These are phyloP conservation scores for Pseudopodoces humilis DNA, from an alignment of 2,113 vertebrate genomes.

Conservation along the genomic window DNA sequence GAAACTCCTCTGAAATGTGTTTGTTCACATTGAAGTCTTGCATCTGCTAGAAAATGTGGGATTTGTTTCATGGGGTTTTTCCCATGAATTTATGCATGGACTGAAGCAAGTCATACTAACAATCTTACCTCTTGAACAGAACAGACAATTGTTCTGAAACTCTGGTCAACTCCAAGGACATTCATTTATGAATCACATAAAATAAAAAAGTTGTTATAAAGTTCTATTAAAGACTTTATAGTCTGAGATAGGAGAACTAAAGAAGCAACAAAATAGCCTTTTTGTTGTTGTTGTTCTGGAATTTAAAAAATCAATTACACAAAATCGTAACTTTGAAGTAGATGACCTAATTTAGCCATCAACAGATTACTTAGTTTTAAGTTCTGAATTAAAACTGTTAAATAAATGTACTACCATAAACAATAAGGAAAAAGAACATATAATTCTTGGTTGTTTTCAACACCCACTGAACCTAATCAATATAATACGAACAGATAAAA, in stretches of 20 bases:
- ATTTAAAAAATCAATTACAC: not conserved
- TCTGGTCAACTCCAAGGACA: not conserved
- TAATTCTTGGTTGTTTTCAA: not conserved
- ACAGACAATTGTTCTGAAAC: not conserved
- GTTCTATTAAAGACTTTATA: not conserved
- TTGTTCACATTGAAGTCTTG: not conserved
- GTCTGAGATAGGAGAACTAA: not conserved
- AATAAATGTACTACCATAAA: not conserved
- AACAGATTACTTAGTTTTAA: not conserved
- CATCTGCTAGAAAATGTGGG: not conserved
- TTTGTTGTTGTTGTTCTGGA: not conserved
- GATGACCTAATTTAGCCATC: not conserved
- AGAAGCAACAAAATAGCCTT: not conserved
- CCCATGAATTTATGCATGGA: not conserved
- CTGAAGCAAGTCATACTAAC: not conserved
- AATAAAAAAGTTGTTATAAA: not conserved
- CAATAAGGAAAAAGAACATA: not conserved
- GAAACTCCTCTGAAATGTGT: not conserved
- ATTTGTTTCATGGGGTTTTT: not conserved
- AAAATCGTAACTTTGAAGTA: not conserved
- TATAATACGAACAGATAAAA: not conserved
- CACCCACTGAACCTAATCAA: not conserved
- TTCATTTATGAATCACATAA: not conserved
- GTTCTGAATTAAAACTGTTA: not conserved
- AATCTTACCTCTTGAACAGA: not conserved